Evolutionary conservation across 2,113 vertebrate genomes (phyloP), one percentile per base, ranked within the genome.

Genomic region (Limnothrissa miodon): DNA sequence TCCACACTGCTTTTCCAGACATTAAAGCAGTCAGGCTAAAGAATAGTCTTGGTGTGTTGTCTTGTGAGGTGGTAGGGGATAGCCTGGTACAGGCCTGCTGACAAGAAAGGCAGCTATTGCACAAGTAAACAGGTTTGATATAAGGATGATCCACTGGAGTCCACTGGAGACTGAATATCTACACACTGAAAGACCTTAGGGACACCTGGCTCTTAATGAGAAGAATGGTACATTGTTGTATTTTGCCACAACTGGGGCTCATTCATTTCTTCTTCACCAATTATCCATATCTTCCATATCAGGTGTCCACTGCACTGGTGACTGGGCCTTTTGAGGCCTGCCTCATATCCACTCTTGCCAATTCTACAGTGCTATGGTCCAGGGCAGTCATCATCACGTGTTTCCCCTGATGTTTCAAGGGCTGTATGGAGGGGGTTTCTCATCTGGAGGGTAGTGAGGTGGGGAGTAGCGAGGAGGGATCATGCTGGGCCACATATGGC

Each of bases 341-440:
- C 66, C 59, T 42, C 29, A 36, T 86, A 82, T 80, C 85, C 80
- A 48, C 81, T 59, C 11, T 78, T 82, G 39, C 70, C 56, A 70
- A 56, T 29, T 10, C 7, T 70, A 46, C 23, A 25, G 6, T 78
- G 17, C 2, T 29, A 74, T 74, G 66, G 66, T 74, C 66, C 66
- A 36, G 66, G 66, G 66, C 66, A 25, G n/a, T 36, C 42, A 33
- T 10, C 11, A 36, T 74, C 29, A 17, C 17, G 13, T 15, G 33
- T 33, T 33, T 15, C 13, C 19, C 33, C 13, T 46, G 82, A 79
- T 81, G 39, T 59, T 11, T 91, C 93, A 99, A 0, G 98, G 98
- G 85, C 97, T 98, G 88, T 99, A 99, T 45, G 98, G 98, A 13
- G 98, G 98, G 21, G 98, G 98, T 90, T 99, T 99, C 90, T 99